Conservation (phyloP, 2,888 invertebrate genomes). For the Ornithoptera alexandrae region DNA sequence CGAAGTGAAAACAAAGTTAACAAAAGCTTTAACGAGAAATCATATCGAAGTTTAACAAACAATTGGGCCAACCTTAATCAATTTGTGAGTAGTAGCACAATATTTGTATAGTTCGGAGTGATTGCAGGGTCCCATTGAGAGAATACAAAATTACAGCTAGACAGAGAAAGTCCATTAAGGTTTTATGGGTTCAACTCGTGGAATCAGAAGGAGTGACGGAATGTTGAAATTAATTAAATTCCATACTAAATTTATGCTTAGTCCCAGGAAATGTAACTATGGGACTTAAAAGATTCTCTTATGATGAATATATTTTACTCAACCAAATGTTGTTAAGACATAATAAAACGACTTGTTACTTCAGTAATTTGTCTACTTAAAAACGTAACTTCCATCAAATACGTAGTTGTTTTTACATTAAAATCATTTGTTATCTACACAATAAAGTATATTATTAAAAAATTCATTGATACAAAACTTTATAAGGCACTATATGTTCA, state of each 20-base stretch:
- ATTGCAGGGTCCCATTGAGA: conserved; percentile 21
- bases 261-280: conserved; percentile 4
- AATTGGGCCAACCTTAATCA: conserved; percentile 35
- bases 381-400: no score
- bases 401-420: no score
- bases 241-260: conserved; percentile 12
- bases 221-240: conserved; percentile 25
- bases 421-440: no score
- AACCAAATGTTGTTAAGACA: no score
- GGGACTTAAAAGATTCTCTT: background rate
- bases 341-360: no score
- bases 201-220: conserved; percentile 13
- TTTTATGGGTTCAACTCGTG: conserved; percentile 22
- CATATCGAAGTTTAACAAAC: conserved; percentile 35
- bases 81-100: conserved; percentile 16
- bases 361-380: no score
- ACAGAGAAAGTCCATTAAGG: conserved; percentile 30
- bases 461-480: background rate
- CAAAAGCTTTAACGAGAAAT: background rate
- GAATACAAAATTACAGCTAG: conserved; percentile 29
- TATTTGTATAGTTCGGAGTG: conserved; percentile 23
- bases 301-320: background rate
- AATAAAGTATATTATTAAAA: background rate
- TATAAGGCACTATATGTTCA: background rate
- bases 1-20: background rate